phyloP scores from a whole-genome alignment of 2,113 vertebrate genomes.

The Spermophilus dauricus region DNA sequence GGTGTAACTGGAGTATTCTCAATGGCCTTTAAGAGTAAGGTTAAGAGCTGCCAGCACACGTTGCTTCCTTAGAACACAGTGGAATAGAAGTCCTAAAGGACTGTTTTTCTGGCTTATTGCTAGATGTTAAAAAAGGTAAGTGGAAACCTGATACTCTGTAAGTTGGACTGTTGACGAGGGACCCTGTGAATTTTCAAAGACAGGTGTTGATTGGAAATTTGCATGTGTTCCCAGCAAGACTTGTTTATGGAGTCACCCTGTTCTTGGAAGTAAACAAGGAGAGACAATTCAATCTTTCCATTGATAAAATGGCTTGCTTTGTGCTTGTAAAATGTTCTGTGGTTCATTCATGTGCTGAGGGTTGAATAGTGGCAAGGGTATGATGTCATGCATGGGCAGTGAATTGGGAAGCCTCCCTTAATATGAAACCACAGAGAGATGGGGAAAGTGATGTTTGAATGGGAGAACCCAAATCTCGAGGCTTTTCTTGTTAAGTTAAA shows the following conservation, averaged over 20 bases:
- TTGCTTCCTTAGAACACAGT: slow-evolving; percentile 83
- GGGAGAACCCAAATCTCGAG: background rate
- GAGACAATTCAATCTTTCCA: background rate
- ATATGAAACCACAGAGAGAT: slow-evolving; percentile 10
- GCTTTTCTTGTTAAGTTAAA: background rate
- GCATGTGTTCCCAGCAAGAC: background rate
- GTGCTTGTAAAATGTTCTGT: slow-evolving; percentile 7
- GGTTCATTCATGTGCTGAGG: slow-evolving; percentile 35
- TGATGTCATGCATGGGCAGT: background rate
- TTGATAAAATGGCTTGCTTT: slow-evolving; percentile 32
- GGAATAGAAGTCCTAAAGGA: slow-evolving; percentile 75
- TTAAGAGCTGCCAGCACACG: slow-evolving; percentile 83
- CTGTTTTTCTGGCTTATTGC: slow-evolving; percentile 86
- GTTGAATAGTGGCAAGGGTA: slow-evolving; percentile 1
- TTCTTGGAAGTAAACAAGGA: slow-evolving; percentile 57
- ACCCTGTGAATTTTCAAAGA: slow-evolving; percentile 53
- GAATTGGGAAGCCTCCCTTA: background rate
- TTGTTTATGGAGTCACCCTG: slow-evolving; percentile 24
- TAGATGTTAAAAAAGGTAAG: slow-evolving; percentile 88
- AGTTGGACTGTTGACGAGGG: slow-evolving; percentile 88
- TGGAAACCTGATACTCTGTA: slow-evolving; percentile 83
- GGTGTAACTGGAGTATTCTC: slow-evolving; percentile 87
- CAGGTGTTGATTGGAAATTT: slow-evolving; percentile 66
- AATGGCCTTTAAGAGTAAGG: slow-evolving; percentile 86
- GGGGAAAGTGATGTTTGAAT: slow-evolving; percentile 19